Percentiles rank a stretch among this genome's conserved stretches.
Conservation (phyloP, 2,113 vertebrate genomes). For the Sturnira hondurensis region DNA sequence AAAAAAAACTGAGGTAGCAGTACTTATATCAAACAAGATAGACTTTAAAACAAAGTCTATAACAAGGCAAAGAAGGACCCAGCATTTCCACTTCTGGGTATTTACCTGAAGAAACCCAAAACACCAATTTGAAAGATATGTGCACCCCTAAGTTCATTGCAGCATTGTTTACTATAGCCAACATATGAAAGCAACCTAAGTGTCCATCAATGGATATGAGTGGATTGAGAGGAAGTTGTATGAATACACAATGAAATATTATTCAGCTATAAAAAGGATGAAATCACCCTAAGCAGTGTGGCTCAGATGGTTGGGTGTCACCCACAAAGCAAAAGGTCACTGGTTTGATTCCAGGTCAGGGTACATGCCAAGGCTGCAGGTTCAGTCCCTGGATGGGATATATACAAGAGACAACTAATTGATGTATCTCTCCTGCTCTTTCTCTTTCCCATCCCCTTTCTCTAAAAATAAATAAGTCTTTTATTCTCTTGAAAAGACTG, state of each 20-base stretch:
- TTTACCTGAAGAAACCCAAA: no score
- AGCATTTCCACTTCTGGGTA: background rate
- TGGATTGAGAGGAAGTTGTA: background rate
- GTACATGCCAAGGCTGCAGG: background rate
- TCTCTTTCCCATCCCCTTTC: no score
- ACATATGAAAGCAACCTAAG: background rate
- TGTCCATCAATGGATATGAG: background rate
- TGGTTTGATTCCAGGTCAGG: no score
- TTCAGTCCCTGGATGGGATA: no score
- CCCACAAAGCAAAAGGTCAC: no score
- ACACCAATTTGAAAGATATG: no score
- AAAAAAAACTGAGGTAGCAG: background rate
- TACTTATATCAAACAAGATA: background rate
- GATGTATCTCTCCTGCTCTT: background rate
- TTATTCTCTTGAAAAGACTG: background rate
- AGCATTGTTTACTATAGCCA: background rate
- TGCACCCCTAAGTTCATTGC: no score
- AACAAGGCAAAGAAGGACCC: background rate
- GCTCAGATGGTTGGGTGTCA: background rate
- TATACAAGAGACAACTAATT: background rate
- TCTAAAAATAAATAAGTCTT: no score
- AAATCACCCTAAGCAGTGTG: background rate
- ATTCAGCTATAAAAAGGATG: background rate
- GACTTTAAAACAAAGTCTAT: background rate
- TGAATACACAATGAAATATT: background rate